These are phyloP conservation scores for Tiliacea aurago DNA, from an alignment of 2,888 invertebrate species.

Conservation along the genomic window DNA sequence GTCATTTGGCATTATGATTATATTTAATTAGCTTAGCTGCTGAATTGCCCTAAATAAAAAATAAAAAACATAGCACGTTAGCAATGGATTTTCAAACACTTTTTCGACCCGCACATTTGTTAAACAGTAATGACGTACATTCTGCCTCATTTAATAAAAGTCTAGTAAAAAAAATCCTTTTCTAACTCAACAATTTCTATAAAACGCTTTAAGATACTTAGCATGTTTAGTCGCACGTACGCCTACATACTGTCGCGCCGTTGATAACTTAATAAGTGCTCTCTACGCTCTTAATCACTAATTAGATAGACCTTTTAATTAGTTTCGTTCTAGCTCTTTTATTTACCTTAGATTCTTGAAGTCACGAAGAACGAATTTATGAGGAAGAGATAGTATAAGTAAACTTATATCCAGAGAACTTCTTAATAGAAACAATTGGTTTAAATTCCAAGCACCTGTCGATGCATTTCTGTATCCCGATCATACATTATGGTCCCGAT, in stretches of 20 bases:
- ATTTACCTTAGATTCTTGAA: neutral
- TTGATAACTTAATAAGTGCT: slow-evolving; percentile 30
- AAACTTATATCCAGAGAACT: neutral
- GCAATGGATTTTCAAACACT: too few species aligned
- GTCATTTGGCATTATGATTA: too few species aligned
- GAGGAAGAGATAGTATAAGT: neutral
- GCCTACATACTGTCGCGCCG: neutral
- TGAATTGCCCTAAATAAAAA: too few species aligned
- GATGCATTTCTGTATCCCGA: too few species aligned
- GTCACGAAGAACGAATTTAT: neutral
- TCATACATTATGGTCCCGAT: neutral
- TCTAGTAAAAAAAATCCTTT: neutral
- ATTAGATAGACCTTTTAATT: slow-evolving; percentile 35
- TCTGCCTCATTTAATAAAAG: too few species aligned
- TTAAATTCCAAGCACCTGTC: too few species aligned
- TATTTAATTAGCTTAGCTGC: too few species aligned
- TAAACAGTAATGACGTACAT: too few species aligned
- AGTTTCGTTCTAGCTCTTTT: neutral
- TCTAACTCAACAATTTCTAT: neutral
- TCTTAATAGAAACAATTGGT: too few species aligned
- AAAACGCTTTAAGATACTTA: slow-evolving; percentile 13
- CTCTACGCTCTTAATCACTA: slow-evolving; percentile 27
- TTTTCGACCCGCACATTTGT: too few species aligned
- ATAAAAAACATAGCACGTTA: too few species aligned
- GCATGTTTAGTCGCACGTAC: slow-evolving; percentile 20